Base-by-base conservation (phyloP, 2,797 vertebrate genomes). In the Phrynocephalus vlangalii region DNA sequence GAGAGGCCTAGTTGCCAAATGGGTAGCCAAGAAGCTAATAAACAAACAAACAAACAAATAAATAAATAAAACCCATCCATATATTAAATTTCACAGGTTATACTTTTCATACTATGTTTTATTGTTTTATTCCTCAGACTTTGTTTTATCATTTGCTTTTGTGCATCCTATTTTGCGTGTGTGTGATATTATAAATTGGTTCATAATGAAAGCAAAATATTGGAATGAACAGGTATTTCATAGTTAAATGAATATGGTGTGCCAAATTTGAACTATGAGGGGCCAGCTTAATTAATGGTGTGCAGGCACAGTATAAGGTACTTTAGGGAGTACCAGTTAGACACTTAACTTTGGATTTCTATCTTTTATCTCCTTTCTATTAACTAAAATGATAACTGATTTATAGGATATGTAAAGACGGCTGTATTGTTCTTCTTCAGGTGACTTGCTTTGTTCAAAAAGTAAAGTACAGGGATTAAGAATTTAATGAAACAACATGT, bases 381-480 rank as follows among this genome's bases (percentile, higher is more conserved):
- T 10, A 48, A 50, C 44, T 48, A 48, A 28, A 15, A 13, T 67
- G 24, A 15, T 66, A 66, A 38, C 2, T 48, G 24, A 82, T 67
- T 26, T 13, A 66, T 24, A 33, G 5, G 33, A 63, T 4, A 38
- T 66, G 13, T 44, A 38, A 66, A 66, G 22, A 22, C 3, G 33
- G 22, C 79, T 66, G 22, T 38, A 81, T 15, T 15, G 52, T 24
- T 81, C 30, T 30, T 66, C 38, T 60, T 63, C 13, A n/a, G 63
- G 79, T 81, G 63, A 22, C 9, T 70, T 82, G 26, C 33, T 82
- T 82, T 68, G 66, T 63, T 30, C 78, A 79, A 79, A 18, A 79
- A 79, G 11, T 18, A n/a, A 16, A 30, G 28, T 60, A 20, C 30
- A 33, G 8, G 6, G 22, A 63, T 60, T 60, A 30, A 3, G 15